Evolutionary conservation across 2,113 vertebrate genomes (phyloP), one percentile per base, ranked within the genome.

Genomic region (Dipodomys spectabilis): DNA sequence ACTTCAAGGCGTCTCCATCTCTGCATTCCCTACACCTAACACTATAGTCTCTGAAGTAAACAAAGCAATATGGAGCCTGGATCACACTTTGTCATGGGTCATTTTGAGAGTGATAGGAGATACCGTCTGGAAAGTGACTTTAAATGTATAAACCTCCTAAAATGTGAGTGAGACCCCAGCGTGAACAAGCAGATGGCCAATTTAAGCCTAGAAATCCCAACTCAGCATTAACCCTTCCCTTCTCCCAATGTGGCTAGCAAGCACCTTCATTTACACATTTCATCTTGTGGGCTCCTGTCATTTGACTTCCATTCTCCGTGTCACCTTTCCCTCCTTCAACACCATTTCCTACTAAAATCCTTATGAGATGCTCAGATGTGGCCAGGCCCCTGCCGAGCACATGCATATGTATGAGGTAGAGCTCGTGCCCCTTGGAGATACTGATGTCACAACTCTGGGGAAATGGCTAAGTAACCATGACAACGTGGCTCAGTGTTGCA

Each of bases 391-490:
- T 98, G 97, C 96, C 68, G 96, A 95, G 96, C 88, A 92, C 93
- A 98, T 98, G 95, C 95, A 98, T 98, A 98, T 98, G 97, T 97
- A 98, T 98, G 97, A 98, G 95, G 93, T 95, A 88, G 95, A 98
- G 97, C 98, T 97, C 98, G 28, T 96, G 97, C 96, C 98, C 98
- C 98, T 98, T 92, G 0, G 98, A 98, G 98, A 98, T 97, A 96
- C 95, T 97, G 97, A 97, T 98, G 97, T 97, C 98, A 98, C 95
- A 95, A 98, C 98, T 98, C 98, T 96, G 92, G 98, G 98, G 98
- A 98, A 95, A 97, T 96, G 96, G 95, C 94, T 97, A 96, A 98
- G 98, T 98, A 98, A 98, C 98, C 98, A 98, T 98, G 98, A 98
- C 98, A 98, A 98, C 98, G 1, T 78, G 88, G 96, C 95, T 94